Conservation (phyloP, 2,888 invertebrate genomes). For the Coecobrya sp. region DNA sequence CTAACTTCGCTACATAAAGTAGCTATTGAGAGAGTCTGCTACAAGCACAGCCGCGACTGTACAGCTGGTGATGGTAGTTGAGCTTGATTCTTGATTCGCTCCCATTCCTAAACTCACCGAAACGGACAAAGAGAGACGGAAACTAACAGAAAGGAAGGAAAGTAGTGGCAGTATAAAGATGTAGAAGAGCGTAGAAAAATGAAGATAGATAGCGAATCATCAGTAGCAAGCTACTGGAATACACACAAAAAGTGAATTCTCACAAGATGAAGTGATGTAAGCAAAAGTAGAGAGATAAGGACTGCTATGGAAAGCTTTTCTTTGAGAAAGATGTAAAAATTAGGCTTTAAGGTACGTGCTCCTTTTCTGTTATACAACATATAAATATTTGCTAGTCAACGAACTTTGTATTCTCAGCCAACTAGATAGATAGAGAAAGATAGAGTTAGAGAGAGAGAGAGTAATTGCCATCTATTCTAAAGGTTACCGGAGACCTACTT, state of each 20-base stretch:
- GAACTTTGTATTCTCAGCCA: background rate
- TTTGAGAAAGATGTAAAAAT: conserved; percentile 20
- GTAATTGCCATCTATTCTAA: conserved; percentile 1
- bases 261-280: conserved; percentile 63
- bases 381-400: background rate
- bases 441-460: background rate
- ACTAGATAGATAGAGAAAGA: background rate
- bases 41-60: background rate
- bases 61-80: background rate
- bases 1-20: background rate
- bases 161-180: background rate
- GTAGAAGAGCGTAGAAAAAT: conserved; percentile 3
- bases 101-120: conserved; percentile 28
- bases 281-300: conserved; percentile 35
- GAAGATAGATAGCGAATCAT: conserved; percentile 39
- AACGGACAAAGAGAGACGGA: conserved; percentile 21
- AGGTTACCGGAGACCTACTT: background rate
- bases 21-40: background rate
- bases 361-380: background rate
- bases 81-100: conserved; percentile 38
- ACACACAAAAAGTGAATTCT: conserved; percentile 40
- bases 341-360: background rate
- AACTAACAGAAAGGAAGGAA: conserved; percentile 16
- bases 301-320: background rate
- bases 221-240: conserved; percentile 6